Percentiles rank a stretch among this genome's conserved stretches.
phyloP scores from a whole-genome alignment of 2,888 invertebrate genomes.

The Eristalis arbustorum region DNA sequence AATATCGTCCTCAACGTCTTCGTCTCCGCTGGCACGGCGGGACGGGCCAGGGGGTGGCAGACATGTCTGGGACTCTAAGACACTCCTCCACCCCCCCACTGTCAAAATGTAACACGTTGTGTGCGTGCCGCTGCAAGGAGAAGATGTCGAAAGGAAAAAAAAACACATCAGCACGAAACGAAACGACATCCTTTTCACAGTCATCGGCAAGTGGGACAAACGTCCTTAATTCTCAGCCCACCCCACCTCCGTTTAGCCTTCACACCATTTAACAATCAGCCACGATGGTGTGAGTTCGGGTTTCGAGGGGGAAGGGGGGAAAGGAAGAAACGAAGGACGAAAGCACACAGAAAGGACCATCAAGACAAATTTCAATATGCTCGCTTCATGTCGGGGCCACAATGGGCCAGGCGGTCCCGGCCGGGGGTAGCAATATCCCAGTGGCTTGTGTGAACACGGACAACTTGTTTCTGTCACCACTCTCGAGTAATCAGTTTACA shows the following conservation, averaged over 20 bases:
- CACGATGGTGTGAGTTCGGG: neutral
- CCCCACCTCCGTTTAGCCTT: slow-evolving; percentile 56
- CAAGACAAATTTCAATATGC: slow-evolving; percentile 68
- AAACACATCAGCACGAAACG: slow-evolving; percentile 10
- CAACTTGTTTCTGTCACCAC: slow-evolving; percentile 67
- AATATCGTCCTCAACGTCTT: slow-evolving; percentile 36
- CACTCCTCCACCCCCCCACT: slow-evolving; percentile 10
- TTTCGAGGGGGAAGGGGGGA: neutral
- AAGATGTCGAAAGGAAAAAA: slow-evolving; percentile 6
- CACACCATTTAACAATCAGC: slow-evolving; percentile 69
- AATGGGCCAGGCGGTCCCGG: slow-evolving; percentile 41
- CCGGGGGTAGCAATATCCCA: slow-evolving; percentile 43
- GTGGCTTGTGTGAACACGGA: slow-evolving; percentile 64
- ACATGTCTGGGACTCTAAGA: slow-evolving; percentile 57
- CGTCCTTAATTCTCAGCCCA: slow-evolving; percentile 62
- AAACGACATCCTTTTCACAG: slow-evolving; percentile 65
- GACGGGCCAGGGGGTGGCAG: slow-evolving; percentile 27
- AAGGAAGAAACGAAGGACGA: slow-evolving; percentile 34
- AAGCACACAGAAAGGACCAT: slow-evolving; percentile 59
- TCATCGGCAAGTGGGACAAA: slow-evolving; percentile 68
- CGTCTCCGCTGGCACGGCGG: neutral
- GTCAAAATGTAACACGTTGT: slow-evolving; percentile 45
- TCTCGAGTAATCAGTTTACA: slow-evolving; percentile 66
- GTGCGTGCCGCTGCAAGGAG: slow-evolving; percentile 61
- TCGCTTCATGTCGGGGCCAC: slow-evolving; percentile 48